Evolutionary conservation across 2,888 invertebrate genomes (phyloP).

Genomic region (Spatulosminthurus flaviceps): DNA sequence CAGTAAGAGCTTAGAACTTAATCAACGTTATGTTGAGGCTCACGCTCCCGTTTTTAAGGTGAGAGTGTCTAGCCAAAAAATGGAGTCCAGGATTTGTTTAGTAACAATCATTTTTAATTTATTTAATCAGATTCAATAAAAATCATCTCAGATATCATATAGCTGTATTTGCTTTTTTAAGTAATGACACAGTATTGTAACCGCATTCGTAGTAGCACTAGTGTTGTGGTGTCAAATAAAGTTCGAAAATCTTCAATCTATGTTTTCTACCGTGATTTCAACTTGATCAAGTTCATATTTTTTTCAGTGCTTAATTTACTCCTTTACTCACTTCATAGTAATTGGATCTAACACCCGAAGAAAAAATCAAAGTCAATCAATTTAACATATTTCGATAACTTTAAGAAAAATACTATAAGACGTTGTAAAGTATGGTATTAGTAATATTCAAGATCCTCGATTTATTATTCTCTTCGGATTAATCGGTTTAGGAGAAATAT

Average conservation of each 20-base stretch:
- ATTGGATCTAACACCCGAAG: conserved; percentile 1
- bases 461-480: too few relatives aligned
- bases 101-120: conserved; percentile 2
- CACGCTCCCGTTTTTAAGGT: too few relatives aligned
- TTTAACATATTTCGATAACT: not conserved
- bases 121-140: conserved; percentile 8
- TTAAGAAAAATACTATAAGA: too few relatives aligned
- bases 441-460: too few relatives aligned
- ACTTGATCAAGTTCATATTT: not conserved
- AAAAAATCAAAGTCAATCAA: not conserved
- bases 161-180: conserved; percentile 4
- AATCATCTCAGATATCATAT: not conserved
- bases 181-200: not conserved
- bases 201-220: not conserved
- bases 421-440: too few relatives aligned
- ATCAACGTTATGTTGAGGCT: too few relatives aligned
- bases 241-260: not conserved
- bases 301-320: not conserved
- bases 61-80: too few relatives aligned
- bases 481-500: too few relatives aligned
- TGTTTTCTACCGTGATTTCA: not conserved
- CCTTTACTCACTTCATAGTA: not conserved
- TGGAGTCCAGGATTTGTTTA: too few relatives aligned
- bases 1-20: too few relatives aligned
- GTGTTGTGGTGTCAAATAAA: not conserved